These are phyloP conservation scores for Oxyruncus cristatus DNA, from an alignment of 2,113 vertebrate species.

Conservation along the genomic window DNA sequence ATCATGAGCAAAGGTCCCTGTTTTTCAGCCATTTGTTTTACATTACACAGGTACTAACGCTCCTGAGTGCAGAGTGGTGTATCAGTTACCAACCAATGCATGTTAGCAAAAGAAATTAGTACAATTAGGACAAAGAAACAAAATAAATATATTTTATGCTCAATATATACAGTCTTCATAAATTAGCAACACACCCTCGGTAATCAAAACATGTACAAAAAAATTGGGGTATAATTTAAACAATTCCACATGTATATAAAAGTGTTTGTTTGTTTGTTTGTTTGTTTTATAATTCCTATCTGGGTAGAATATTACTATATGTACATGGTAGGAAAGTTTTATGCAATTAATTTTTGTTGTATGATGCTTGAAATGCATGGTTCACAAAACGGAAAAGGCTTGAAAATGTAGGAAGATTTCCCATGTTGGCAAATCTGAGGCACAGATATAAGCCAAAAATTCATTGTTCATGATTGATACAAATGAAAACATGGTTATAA, in stretches of 20 bases:
- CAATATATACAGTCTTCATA: not conserved
- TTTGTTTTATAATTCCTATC: fast-evolving
- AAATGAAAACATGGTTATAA: not conserved
- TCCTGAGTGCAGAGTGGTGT: not conserved
- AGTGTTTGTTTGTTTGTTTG: not conserved
- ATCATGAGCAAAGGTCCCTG: not conserved
- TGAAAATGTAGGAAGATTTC: not conserved
- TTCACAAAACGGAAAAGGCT: not conserved
- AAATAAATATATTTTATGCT: not conserved
- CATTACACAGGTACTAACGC: not conserved
- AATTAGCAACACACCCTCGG: not conserved
- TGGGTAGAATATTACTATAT: not conserved
- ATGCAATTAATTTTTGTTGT: not conserved
- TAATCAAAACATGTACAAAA: not conserved
- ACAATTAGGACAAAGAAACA: not conserved
- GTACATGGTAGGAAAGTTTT: not conserved
- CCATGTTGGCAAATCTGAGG: not conserved
- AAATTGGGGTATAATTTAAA: not conserved
- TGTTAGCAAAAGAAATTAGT: not conserved
- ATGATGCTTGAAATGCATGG: not conserved
- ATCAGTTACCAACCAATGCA: not conserved
- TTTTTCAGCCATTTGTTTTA: not conserved
- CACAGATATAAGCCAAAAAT: not conserved
- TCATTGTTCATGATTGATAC: not conserved
- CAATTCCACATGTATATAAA: not conserved